phyloP scores from a whole-genome alignment of 1,140 invertebrate genomes.

The Apis florea region DNA sequence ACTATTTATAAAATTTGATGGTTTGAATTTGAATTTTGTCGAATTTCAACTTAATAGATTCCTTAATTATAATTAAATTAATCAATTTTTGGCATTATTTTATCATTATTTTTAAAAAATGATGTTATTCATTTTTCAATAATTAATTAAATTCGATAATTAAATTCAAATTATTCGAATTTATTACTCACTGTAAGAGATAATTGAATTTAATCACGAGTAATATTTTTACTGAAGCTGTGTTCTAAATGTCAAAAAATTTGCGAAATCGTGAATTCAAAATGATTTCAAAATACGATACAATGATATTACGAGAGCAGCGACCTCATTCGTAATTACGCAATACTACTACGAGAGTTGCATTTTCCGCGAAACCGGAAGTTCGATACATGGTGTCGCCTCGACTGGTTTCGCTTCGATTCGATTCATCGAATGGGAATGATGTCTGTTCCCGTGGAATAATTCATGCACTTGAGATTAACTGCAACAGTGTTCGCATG shows the following conservation, averaged over 20 bases:
- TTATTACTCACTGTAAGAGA: not conserved
- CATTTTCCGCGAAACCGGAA: slow-evolving; percentile 26
- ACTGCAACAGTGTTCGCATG: slow-evolving; percentile 57
- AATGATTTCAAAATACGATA: not conserved
- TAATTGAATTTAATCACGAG: not conserved
- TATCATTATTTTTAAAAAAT: too few species aligned
- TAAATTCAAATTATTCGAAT: too few species aligned
- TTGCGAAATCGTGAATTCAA: not conserved
- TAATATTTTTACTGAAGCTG: not conserved
- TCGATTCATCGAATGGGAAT: slow-evolving; percentile 31
- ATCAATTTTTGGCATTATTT: too few species aligned
- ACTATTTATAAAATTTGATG: not conserved
- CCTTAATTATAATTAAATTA: too few species aligned
- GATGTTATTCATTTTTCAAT: too few species aligned
- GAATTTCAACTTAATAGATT: too few species aligned
- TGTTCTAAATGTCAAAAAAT: not conserved
- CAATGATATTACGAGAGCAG: not conserved
- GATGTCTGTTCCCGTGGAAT: slow-evolving; percentile 50
- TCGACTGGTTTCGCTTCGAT: slow-evolving; percentile 21
- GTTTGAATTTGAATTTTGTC: not conserved
- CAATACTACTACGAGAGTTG: not conserved
- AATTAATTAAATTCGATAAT: too few species aligned
- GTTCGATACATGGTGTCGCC: not conserved
- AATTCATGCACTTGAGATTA: slow-evolving; percentile 60
- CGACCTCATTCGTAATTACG: not conserved